Percentiles rank a stretch among this genome's conserved stretches.
These are phyloP conservation scores for Exaiptasia diaphana DNA, from an alignment of 64 coral and sea anemone genomes.

Conservation along the genomic window DNA sequence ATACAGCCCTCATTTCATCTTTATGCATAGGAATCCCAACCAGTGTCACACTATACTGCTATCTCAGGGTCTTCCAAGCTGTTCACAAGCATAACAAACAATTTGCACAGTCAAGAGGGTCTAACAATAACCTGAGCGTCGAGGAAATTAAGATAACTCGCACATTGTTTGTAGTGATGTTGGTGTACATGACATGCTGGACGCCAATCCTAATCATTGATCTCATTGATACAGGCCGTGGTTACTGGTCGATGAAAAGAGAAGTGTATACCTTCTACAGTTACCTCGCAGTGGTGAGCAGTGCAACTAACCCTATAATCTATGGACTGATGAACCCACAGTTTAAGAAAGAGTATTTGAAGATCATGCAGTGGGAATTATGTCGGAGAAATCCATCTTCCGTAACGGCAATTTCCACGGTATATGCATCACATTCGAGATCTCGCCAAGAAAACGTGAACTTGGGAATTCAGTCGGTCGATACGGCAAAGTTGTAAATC, in stretches of 20 bases:
- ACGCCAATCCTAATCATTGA: constrained; percentile 40
- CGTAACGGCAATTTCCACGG: neutral
- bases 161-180: constrained; percentile 55
- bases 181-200: constrained; percentile 63
- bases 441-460: neutral
- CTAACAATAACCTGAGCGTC: constrained; percentile 14
- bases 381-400: too few species aligned
- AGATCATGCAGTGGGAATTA: too few species aligned
- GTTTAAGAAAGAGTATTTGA: constrained; percentile 50
- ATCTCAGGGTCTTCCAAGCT: constrained; percentile 63
- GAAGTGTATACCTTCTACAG: constrained; percentile 33
- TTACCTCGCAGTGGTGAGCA: constrained; percentile 47
- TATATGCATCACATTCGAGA: neutral
- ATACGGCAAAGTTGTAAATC: neutral
- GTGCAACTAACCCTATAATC: constrained; percentile 44
- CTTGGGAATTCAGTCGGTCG: neutral
- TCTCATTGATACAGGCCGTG: constrained; percentile 41
- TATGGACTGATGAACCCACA: constrained; percentile 62
- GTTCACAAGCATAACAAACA: too few species aligned
- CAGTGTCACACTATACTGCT: constrained; percentile 61
- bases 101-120: constrained; percentile 26
- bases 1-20: neutral
- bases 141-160: constrained; percentile 69
- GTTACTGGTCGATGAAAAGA: constrained; percentile 18
- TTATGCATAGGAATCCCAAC: constrained; percentile 46